A percentile compares a stretch with the other conserved stretches of the same genome.
Conservation (phyloP, 2,888 invertebrate genomes). For the Caenorhabditis uteleia region DNA sequence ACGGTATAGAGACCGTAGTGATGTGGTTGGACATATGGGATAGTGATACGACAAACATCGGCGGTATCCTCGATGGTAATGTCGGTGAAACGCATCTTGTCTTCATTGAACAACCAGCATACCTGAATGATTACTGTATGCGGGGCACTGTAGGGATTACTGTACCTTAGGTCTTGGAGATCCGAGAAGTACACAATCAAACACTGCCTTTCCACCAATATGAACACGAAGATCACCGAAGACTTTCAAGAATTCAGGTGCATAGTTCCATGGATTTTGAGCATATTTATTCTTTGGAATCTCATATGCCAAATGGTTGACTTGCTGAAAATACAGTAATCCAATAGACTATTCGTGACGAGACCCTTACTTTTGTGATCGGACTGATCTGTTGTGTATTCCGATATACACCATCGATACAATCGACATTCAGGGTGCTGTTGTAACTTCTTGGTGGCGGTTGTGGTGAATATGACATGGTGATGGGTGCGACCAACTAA, state of each 20-base stretch:
- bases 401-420: conserved; percentile 51
- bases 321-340: conserved; percentile 61
- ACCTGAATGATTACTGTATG: conserved; percentile 46
- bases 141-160: not conserved
- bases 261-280: conserved; percentile 67
- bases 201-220: conserved; percentile 65
- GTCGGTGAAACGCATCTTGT: conserved; percentile 65
- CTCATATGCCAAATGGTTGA: conserved; percentile 68
- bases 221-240: conserved; percentile 64
- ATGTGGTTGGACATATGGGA: conserved; percentile 65
- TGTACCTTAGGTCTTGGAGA: conserved; percentile 65
- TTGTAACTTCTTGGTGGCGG: conserved; percentile 47
- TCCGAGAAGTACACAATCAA: conserved; percentile 68
- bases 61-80: conserved; percentile 63
- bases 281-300: conserved; percentile 69
- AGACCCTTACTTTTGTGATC: conserved; percentile 56
- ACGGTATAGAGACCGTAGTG: conserved; percentile 61
- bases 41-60: conserved; percentile 67
- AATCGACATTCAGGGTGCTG: conserved; percentile 47
- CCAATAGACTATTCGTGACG: not conserved
- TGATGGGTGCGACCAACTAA: not conserved
- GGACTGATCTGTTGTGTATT: conserved; percentile 59
- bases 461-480: conserved; percentile 37
- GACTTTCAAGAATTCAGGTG: conserved; percentile 67
- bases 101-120: conserved; percentile 69